Percentiles rank a stretch among this genome's conserved stretches.
Evolutionary conservation across 2,113 vertebrate genomes (phyloP).

Genomic region (Trochalopteron elliotii): DNA sequence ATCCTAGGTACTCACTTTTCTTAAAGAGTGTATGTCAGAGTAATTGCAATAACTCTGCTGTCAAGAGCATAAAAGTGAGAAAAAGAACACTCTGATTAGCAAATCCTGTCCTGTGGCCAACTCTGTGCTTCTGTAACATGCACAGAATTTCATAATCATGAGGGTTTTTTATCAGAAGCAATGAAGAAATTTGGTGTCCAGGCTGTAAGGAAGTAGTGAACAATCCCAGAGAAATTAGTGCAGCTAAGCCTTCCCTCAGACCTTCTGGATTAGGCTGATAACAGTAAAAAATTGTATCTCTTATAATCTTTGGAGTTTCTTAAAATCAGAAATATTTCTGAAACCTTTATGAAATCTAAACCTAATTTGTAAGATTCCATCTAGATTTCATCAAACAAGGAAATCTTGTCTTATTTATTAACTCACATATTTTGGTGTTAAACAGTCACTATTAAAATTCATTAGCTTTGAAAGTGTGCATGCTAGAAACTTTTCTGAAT

Average conservation of each 20-base stretch:
- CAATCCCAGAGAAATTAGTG: background rate
- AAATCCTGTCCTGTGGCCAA: background rate
- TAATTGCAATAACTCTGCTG: background rate
- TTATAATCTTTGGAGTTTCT: background rate
- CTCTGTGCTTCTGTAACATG: background rate
- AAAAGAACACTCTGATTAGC: background rate
- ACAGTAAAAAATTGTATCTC: background rate
- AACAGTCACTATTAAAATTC: background rate
- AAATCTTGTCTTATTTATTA: background rate
- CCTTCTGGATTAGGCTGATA: background rate
- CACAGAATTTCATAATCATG: background rate
- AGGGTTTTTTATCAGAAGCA: background rate
- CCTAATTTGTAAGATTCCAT: background rate
- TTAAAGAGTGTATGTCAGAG: fast-evolving
- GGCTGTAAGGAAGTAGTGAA: background rate
- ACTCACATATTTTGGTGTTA: background rate
- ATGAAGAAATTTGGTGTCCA: background rate
- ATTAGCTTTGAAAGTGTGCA: background rate
- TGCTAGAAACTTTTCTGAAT: background rate
- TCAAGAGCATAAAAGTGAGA: background rate
- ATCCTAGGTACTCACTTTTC: background rate
- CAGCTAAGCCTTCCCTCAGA: background rate
- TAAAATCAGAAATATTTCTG: background rate
- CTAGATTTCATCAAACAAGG: background rate
- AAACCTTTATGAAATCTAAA: background rate